Base-by-base conservation (phyloP, 1,140 invertebrate genomes). In the Lepidostoma basale region DNA sequence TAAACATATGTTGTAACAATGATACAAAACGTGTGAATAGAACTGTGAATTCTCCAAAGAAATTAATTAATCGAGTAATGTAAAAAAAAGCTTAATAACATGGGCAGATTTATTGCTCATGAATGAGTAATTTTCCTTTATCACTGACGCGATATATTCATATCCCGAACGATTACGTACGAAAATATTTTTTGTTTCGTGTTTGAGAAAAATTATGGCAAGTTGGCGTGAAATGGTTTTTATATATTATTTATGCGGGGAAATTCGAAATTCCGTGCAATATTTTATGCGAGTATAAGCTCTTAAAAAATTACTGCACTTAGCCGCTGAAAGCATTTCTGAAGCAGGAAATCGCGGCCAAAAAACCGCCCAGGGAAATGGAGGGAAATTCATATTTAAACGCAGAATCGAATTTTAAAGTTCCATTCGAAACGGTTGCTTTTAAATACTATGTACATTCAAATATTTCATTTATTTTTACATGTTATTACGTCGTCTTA, bases 221-320 rank as follows among this genome's bases (percentile, higher is more conserved):
- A 56, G 14, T 56, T 56, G 9, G 28, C n/a, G 52, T 20, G 18
- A 56, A 56, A 56, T 14, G 25, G 25, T 20, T 56, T 30, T n/a
- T 18, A 56, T 56, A 54, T 56, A 56, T 28, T 16, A n/a, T n/a
- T n/a, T n/a, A n/a, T 45, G 42, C 18, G n/a, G 18, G n/a, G 42
- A 16, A 54, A 26, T 14, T 30, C 52, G 52, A 56, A 26, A 56
- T 30, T 8, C 52, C 10, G 5, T 30, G 33, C 20, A 26, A 18
- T 60, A 60, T 60, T 60, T 60, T 42, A 42, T 10, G 42, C 9
- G 16, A 6, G 25, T 9, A 28, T 60, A 60, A 40, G 22, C 56
- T 60, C 23, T 60, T 26, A 42, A 60, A 36, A 60, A 25, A 60
- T 60, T 40, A 42, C 56, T 60, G 56, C 56, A 60, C 56, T 60